Conservation (phyloP, 2,888 invertebrate species). For the Willowsia nigromaculata region DNA sequence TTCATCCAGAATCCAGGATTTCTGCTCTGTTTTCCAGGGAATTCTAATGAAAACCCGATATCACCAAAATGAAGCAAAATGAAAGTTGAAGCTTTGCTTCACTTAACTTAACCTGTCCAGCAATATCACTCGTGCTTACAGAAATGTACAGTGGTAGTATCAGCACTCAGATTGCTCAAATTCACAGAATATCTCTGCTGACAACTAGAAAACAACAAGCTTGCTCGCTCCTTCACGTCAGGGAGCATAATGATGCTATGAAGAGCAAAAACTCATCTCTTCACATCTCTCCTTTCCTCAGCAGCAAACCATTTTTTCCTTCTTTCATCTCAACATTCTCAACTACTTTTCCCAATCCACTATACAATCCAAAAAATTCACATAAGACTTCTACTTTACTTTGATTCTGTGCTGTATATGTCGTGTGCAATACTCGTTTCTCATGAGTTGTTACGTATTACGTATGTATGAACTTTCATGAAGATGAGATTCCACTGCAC, state of each 20-base stretch:
- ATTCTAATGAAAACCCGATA: not conserved
- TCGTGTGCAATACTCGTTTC: not conserved
- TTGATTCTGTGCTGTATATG: not conserved
- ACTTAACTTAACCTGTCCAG: not conserved
- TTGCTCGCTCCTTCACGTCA: slow-evolving; percentile 58
- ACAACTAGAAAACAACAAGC: slow-evolving; percentile 28
- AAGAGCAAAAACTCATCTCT: slow-evolving; percentile 51
- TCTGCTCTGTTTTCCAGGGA: not conserved
- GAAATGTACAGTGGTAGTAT: not conserved
- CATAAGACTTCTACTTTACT: slow-evolving; percentile 18
- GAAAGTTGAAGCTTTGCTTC: slow-evolving; percentile 39
- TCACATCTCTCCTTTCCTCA: slow-evolving; percentile 1
- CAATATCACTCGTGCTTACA: not conserved
- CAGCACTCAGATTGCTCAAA: not conserved
- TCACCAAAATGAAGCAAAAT: not conserved
- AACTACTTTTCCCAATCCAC: slow-evolving; percentile 18
- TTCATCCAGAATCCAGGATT: not conserved
- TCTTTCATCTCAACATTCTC: not conserved
- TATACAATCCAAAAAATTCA: slow-evolving; percentile 15
- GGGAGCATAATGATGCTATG: slow-evolving; percentile 54
- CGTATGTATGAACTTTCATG: not conserved
- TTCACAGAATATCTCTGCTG: slow-evolving; percentile 1
- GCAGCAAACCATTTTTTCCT: not conserved
- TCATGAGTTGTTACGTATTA: not conserved
- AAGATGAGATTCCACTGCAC: not conserved